These are phyloP conservation scores for Mirounga angustirostris DNA, from an alignment of 2,113 vertebrate species.

Conservation along the genomic window DNA sequence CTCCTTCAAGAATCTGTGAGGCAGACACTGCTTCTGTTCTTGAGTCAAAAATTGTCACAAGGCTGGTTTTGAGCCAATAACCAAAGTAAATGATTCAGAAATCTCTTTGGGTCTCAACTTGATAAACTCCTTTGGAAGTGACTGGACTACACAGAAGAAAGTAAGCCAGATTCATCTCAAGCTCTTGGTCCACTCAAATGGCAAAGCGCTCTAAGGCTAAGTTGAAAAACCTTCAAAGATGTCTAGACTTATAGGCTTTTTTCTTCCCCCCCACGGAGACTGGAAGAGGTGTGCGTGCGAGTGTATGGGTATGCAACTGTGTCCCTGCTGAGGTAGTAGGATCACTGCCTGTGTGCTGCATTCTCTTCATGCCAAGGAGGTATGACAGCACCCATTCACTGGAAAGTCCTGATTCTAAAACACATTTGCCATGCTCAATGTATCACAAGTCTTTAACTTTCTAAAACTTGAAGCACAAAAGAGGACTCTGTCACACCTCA, in stretches of 20 bases:
- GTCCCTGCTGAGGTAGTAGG: accelerated
- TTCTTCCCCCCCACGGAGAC: not conserved
- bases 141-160: not conserved
- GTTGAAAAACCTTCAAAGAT: not conserved
- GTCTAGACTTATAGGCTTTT: not conserved
- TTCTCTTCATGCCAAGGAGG: not conserved
- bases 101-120: not conserved
- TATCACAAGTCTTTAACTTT: not conserved
- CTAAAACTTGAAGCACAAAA: slow-evolving; percentile 16
- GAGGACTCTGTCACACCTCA: not conserved
- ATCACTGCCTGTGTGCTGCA: not conserved
- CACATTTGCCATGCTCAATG: accelerated
- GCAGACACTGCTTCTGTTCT: not conserved
- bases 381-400: not conserved
- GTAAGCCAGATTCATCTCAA: not conserved
- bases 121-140: not conserved
- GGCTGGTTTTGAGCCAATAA: not conserved
- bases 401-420: not conserved
- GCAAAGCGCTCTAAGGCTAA: not conserved
- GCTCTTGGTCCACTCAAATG: not conserved
- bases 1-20: not conserved
- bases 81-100: not conserved
- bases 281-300: not conserved
- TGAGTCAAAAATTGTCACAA: not conserved
- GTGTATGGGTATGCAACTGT: accelerated